A percentile compares a stretch with the other conserved stretches of the same genome.
phyloP scores from a whole-genome alignment of 2,113 vertebrate species.

The Forbesichthys papilliferus region DNA sequence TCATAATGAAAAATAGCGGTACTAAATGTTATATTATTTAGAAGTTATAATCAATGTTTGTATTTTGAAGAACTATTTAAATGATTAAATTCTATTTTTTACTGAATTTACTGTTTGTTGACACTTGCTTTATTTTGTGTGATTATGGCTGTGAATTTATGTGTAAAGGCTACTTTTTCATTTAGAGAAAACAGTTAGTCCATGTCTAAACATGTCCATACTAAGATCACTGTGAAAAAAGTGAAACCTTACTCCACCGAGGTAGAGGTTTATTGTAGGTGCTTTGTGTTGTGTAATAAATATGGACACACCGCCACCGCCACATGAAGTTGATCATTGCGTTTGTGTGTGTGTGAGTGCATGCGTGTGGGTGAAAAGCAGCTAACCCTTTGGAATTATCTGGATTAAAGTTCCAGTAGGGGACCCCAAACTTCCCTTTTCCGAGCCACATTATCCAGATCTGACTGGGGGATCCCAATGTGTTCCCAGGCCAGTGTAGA shows the following conservation, averaged over 20 bases:
- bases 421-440: no score
- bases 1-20: constrained; percentile 74
- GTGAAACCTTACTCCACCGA: constrained; percentile 65
- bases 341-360: constrained; percentile 62
- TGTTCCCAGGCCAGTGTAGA: no score
- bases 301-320: constrained; percentile 67
- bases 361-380: not conserved
- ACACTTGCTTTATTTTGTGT: constrained; percentile 75
- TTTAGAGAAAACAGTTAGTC: constrained; percentile 72
- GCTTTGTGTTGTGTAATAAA: constrained; percentile 83
- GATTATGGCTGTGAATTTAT: constrained; percentile 75
- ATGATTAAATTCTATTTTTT: constrained; percentile 87
- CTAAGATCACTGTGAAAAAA: constrained; percentile 80
- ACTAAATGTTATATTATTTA: constrained; percentile 76
- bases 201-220: constrained; percentile 77
- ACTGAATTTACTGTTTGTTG: constrained; percentile 81
- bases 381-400: no score
- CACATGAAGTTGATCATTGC: constrained; percentile 49
- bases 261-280: constrained; percentile 77
- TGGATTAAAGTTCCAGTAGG: no score
- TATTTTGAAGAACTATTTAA: constrained; percentile 84
- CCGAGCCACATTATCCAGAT: no score
- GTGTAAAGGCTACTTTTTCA: constrained; percentile 62
- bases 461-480: no score
- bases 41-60: constrained; percentile 81